Percentiles rank a stretch among this genome's conserved stretches.
Conservation (phyloP, 2,888 invertebrate genomes). For the Cataglyphis rosenhaueri region DNA sequence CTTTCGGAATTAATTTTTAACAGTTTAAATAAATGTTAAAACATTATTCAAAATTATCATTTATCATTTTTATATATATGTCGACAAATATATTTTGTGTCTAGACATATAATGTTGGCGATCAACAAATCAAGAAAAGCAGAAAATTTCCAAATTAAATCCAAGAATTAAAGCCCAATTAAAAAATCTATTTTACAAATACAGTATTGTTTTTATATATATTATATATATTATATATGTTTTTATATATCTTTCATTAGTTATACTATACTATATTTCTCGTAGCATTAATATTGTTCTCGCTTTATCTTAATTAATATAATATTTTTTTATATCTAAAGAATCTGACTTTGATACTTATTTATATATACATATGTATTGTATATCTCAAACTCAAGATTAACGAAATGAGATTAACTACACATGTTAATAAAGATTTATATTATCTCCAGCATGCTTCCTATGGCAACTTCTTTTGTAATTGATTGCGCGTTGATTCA, state of each 20-base stretch:
- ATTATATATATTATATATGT: too few species aligned
- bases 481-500: conserved; percentile 8
- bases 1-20: background rate
- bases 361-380: background rate
- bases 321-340: background rate
- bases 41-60: too few species aligned
- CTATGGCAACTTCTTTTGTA: conserved; percentile 23
- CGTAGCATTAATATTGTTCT: background rate
- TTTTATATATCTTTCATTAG: background rate
- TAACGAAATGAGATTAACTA: conserved; percentile 14
- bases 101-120: background rate
- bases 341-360: background rate
- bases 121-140: background rate
- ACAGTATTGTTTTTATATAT: background rate
- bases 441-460: background rate
- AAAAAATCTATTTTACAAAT: background rate
- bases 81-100: too few species aligned
- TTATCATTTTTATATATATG: too few species aligned
- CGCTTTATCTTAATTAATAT: background rate
- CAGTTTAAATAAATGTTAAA: background rate
- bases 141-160: background rate
- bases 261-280: background rate
- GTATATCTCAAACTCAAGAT: background rate
- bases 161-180: background rate
- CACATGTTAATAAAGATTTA: conserved; percentile 22